Evolutionary conservation across 2,113 vertebrate genomes (phyloP), one percentile per base, ranked within the genome.

Genomic region (Murina feae): DNA sequence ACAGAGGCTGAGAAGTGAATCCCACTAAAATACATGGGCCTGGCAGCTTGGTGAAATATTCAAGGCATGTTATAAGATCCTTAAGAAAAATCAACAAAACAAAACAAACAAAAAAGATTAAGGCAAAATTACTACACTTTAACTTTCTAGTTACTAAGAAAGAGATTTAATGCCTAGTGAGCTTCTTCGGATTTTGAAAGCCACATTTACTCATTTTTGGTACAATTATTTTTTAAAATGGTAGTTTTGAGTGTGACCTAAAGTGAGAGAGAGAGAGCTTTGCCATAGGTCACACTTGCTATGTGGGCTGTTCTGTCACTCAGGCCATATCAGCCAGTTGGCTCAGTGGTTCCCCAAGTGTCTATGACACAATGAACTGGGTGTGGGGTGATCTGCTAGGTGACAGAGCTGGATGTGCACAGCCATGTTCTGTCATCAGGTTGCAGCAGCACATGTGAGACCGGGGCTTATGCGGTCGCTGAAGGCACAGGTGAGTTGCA

Each of bases 321-420:
- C 42, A 71, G 47, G 5, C 28, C 80, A 10, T 6, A 28, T n/a
- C 18, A 44, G 16, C 25, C 47, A 25, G 30, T 8, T 30, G 72
- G 49, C 2, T 55, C 63, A 9, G 0, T 58, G 28, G 21, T 71
- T 51, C 76, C 13, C 9, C 0, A 63, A 49, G 35, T 79, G 63
- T 17, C 2, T 37, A 1, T 42, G n/a, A 9, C 2, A 0, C 12
- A 32, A 18, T 21, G 1, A 63, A 49, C 9, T 35, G 10, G 12
- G 25, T 14, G 10, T 49, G 44, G 11, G 18, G 66, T 86, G 20
- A 53, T 28, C 6, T 18, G 23, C 9, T 7, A n/a, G 21, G 21
- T 2, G 13, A 32, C 5, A 71, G 42, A 32, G 17, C 12, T 58
- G 13, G 1, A 12, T 44, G 49, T 49, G 16, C 39, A 23, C 6